Evolutionary conservation across 2,888 invertebrate genomes (phyloP), one percentile per base, ranked within the genome.

Genomic region (Clostera curtula): DNA sequence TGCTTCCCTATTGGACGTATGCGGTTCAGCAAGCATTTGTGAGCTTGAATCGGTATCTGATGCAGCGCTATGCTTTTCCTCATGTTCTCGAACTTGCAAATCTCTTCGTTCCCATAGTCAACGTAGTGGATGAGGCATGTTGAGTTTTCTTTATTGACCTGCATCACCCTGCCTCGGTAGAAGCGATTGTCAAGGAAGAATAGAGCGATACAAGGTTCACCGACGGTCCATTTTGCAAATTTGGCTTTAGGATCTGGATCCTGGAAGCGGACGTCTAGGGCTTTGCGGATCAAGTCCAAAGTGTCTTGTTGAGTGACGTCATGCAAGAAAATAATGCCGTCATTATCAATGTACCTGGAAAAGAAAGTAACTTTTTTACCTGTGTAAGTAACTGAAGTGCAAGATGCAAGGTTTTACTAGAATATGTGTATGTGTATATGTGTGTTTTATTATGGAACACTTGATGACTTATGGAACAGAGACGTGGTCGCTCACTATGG

Each of bases 71-170:
- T 82, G 42, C 85, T 85, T 38, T 88, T 89, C 10, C 89, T 79
- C 25, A 95, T 50, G 27, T 88, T 83, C 1, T 71, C 60, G 7
- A 85, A 72, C 0, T 73, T 44, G 31, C 91, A 88, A 0, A 66
- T 60, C 62, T 95, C 95, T 19, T 87, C 77, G 56, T 93, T 95
- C 0, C 96, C 96, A 55, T 92, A 96, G 71, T 96, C 96, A 1
- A 95, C 85, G 68, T 93, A 94, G 26, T 86, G 76, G 0, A 94
- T 88, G 28, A 79, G 37, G 36, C 89, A 72, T 26, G 56, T 47
- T 24, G 63, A 48, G 2, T 67, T 43, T 31, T 84, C 74, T 1
- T 65, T 44, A 19, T 72, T 55, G 1, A 86, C 70, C 26, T 83
- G 63, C 1, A 75, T 1, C 2, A 93, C 83, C 50, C 76, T 72